These are phyloP conservation scores for Trididemnum nubilum DNA, from an alignment of 23 tunicate genomes.

Conservation along the genomic window DNA sequence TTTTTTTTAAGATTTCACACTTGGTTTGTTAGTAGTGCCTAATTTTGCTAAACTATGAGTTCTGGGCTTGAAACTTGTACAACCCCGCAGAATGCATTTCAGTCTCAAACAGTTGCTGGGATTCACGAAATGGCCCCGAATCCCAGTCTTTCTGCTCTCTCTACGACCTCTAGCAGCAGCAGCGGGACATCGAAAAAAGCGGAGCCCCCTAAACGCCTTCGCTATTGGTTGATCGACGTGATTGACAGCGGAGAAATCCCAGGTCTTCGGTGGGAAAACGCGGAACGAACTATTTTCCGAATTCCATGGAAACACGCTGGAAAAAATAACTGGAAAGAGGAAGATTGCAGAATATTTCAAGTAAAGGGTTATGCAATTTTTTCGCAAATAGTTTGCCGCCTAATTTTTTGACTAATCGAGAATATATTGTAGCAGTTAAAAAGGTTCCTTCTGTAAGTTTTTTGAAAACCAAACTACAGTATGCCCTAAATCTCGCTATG, in stretches of 20 bases:
- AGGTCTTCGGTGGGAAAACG: constrained; percentile 80
- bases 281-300: constrained; percentile 62
- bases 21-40: no score
- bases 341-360: constrained; percentile 87
- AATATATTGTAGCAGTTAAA: background rate
- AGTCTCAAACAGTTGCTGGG: no score
- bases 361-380: no score
- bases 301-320: constrained; percentile 99
- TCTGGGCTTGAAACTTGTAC: no score
- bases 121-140: background rate
- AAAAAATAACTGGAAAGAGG: constrained; percentile 79
- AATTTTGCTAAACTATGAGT: no score
- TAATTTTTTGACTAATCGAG: background rate
- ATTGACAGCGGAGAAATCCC: constrained; percentile 82
- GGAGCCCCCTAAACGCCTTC: constrained; percentile 71
- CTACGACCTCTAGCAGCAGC: constrained; percentile 36
- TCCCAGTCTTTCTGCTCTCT: constrained; percentile 30
- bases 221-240: constrained; percentile 89
- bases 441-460: no score
- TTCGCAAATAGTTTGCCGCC: background rate
- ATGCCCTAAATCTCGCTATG: no score
- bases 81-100: no score
- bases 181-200: constrained; percentile 37
- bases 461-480: no score
- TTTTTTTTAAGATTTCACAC: no score